Evolutionary conservation across 2,797 vertebrate species (phyloP).

Genomic region (Acipenser transmontanus): DNA sequence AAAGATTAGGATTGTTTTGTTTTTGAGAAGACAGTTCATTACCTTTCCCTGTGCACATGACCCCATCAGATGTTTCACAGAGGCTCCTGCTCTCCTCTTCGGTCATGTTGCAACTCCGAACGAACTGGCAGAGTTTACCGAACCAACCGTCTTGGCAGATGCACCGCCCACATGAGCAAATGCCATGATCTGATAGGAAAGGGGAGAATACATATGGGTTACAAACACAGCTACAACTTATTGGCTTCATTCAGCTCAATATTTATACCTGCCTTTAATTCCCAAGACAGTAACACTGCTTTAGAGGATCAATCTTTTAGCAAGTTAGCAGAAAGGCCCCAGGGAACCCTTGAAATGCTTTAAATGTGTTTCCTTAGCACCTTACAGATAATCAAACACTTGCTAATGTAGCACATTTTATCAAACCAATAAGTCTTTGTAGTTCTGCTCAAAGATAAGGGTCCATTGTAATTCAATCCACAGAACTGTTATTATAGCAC

Average conservation of each 20-base stretch:
- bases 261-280: not conserved
- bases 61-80: slow-evolving; percentile 79
- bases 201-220: slow-evolving; percentile 19
- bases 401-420: slow-evolving; percentile 14
- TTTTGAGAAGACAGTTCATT: slow-evolving; percentile 17
- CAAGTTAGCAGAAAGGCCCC: not conserved
- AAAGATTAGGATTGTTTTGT: too few species aligned
- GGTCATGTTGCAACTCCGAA: slow-evolving; percentile 78
- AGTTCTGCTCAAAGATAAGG: not conserved
- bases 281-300: not conserved
- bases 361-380: slow-evolving; percentile 18
- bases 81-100: slow-evolving; percentile 79
- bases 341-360: slow-evolving; percentile 8
- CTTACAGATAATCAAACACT: slow-evolving; percentile 10
- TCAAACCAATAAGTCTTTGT: not conserved
- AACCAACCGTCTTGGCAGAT: slow-evolving; percentile 89
- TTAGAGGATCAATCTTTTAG: slow-evolving; percentile 3
- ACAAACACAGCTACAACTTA: slow-evolving; percentile 13
- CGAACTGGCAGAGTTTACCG: slow-evolving; percentile 83
- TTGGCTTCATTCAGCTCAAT: slow-evolving; percentile 2
- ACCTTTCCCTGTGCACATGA: slow-evolving; percentile 88
- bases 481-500: slow-evolving; percentile 13
- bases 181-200: slow-evolving; percentile 70
- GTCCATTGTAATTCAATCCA: slow-evolving; percentile 24
- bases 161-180: slow-evolving; percentile 87